Evolutionary conservation across 2,113 vertebrate species (phyloP), one percentile per base, ranked within the genome.

Genomic region (Polypterus bichir): DNA sequence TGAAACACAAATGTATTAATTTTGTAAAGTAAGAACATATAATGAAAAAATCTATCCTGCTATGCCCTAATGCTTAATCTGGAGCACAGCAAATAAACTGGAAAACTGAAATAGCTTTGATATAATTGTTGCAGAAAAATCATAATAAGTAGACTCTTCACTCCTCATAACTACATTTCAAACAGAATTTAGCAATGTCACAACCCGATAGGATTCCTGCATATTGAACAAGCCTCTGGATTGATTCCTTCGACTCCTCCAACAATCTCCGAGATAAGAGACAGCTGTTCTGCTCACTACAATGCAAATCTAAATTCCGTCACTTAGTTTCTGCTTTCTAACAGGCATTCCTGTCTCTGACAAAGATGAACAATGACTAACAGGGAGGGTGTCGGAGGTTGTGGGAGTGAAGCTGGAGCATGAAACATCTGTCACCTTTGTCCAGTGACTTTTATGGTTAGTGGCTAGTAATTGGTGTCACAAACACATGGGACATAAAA

Each of bases 331-430:
- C 47, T 64, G 53, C 3, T 27, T 54, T 48, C 46, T 44, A 61
- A 11, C 46, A 44, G 49, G 7, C 10, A 48, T 64, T 55, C 61
- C 59, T 52, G 51, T 57, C 53, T 64, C 66, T 68, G 67, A 51
- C 0, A 2, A 56, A 3, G 3, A 51, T 65, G 59, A 72, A 68
- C 66, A 60, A 64, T 4, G 61, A 62, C 10, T n/a, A 6, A 27
- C 45, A 54, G 44, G 51, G 44, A 4, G 49, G 45, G 63, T n/a
- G 47, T 9, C 51, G 55, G 63, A 27, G 44, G 46, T 47, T 54
- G 54, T 49, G 2, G 6, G 27, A 73, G 4, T 57, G 62, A 61
- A 27, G 3, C 56, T 44, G 3, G 44, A 52, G 58, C 52, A 57
- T 2, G 0, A 0, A 76, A 46, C 61, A 64, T 60, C 63, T 65